phyloP scores from a whole-genome alignment of 2,113 vertebrate species.

The Mobula hypostoma region DNA sequence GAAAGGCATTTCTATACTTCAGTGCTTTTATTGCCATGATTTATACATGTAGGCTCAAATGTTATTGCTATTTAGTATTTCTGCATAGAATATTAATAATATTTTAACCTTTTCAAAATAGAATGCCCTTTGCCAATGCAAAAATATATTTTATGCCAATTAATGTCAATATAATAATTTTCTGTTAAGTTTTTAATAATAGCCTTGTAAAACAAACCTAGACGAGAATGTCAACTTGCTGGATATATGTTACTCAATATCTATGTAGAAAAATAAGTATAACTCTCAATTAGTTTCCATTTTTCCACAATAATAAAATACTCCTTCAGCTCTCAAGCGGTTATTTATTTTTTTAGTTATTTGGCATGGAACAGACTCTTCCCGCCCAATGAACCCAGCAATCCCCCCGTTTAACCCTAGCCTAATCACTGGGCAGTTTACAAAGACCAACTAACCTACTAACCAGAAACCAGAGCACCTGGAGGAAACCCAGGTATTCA shows the following conservation, averaged over 20 bases:
- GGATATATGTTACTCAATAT: background rate
- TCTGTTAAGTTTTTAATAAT: constrained; percentile 7
- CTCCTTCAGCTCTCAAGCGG: no score
- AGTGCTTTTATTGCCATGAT: constrained; percentile 35
- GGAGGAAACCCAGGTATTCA: no score
- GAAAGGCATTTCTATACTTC: constrained; percentile 30
- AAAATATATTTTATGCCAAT: constrained; percentile 12
- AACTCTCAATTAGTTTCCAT: background rate
- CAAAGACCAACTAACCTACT: no score
- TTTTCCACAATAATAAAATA: background rate
- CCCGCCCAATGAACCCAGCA: no score
- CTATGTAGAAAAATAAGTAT: background rate
- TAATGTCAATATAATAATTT: constrained; percentile 19
- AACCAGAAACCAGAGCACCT: no score
- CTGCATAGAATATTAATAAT: constrained; percentile 38
- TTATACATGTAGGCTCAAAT: constrained; percentile 33
- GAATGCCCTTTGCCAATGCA: constrained; percentile 25
- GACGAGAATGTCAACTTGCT: background rate
- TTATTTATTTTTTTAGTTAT: background rate
- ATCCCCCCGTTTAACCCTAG: no score
- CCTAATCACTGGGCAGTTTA: no score
- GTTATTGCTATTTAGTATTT: constrained; percentile 37
- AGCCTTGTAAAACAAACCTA: no score
- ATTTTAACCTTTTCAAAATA: constrained; percentile 34
- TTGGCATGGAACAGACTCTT: no score